Conservation (phyloP, 2,797 vertebrate genomes). For the Okamejei kenojei region DNA sequence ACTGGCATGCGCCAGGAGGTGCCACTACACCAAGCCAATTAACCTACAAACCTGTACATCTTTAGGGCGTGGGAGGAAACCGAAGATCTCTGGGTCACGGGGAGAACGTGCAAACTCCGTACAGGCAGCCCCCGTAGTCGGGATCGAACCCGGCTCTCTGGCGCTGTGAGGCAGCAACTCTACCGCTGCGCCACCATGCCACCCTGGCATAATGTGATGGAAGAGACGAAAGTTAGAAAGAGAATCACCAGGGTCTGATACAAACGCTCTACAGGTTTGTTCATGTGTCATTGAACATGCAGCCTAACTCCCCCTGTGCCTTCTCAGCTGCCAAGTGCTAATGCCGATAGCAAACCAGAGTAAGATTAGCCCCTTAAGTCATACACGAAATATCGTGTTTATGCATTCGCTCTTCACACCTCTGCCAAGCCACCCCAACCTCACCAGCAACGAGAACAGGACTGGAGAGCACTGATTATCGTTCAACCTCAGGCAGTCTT, state of each 20-base stretch:
- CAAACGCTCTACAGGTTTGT: neutral
- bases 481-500: neutral
- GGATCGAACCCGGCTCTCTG: too few species aligned
- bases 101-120: too few species aligned
- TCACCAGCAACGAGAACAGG: neutral
- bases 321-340: neutral
- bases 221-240: neutral
- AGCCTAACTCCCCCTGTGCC: neutral
- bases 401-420: neutral
- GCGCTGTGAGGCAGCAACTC: too few species aligned
- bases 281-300: neutral
- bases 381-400: neutral
- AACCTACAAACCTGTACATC: too few species aligned
- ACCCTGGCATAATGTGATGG: neutral
- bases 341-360: neutral
- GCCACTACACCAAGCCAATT: too few species aligned
- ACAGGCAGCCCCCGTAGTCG: too few species aligned
- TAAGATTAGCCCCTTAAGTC: neutral
- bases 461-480: neutral
- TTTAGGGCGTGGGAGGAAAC: too few species aligned
- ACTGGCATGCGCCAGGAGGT: too few species aligned
- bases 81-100: too few species aligned
- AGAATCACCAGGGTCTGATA: neutral
- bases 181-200: too few species aligned
- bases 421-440: neutral